phyloP scores from a whole-genome alignment of 1,140 invertebrate genomes.

The Lasioglossum baleicum region DNA sequence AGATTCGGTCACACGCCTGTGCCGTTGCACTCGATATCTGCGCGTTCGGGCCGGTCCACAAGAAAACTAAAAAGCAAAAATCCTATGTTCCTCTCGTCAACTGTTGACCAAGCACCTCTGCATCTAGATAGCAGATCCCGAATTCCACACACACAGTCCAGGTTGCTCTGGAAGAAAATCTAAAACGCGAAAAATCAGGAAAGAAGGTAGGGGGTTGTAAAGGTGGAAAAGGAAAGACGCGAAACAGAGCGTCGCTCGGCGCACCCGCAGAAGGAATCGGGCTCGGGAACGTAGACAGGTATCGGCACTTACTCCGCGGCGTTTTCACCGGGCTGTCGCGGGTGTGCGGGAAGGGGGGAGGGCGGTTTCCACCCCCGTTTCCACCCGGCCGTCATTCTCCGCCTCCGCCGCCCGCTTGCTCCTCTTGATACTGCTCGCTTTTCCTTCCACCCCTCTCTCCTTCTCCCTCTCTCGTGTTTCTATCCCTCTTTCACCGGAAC shows the following conservation, averaged over 20 bases:
- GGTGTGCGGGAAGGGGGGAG: neutral
- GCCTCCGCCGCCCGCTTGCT: slow-evolving; percentile 53
- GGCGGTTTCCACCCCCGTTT: slow-evolving; percentile 20
- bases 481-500: slow-evolving; percentile 51
- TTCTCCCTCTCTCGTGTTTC: slow-evolving; percentile 21
- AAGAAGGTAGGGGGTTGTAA: too few species aligned
- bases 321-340: slow-evolving; percentile 12
- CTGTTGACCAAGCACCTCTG: too few species aligned
- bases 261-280: slow-evolving; percentile 29
- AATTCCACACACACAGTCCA: neutral
- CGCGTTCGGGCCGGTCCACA: neutral
- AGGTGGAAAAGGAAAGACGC: too few species aligned
- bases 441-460: slow-evolving; percentile 32
- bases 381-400: slow-evolving; percentile 47
- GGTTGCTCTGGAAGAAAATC: neutral
- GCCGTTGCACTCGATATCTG: neutral
- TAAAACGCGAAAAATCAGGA: neutral
- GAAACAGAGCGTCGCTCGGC: neutral
- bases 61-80: neutral
- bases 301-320: slow-evolving; percentile 39
- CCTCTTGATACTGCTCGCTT: slow-evolving; percentile 69
- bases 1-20: neutral
- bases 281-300: slow-evolving; percentile 31
- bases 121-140: too few species aligned
- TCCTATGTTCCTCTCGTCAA: too few species aligned